phyloP scores from a whole-genome alignment of 2,113 vertebrate species.

The Macrotis lagotis region DNA sequence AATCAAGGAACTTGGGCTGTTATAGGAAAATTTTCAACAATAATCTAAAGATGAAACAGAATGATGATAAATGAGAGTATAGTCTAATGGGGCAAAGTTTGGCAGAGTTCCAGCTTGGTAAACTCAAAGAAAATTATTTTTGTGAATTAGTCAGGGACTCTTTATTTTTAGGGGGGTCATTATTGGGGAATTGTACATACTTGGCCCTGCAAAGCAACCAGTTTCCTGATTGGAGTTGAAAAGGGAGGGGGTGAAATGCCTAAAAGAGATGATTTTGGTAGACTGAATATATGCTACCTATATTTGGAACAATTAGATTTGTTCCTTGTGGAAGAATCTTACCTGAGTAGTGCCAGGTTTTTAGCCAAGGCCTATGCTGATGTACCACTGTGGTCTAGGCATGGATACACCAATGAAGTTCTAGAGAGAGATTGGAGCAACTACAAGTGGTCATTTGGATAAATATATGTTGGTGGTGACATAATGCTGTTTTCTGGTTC shows the following conservation, averaged over 20 bases:
- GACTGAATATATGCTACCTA: background rate
- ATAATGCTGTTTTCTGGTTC: too few species aligned
- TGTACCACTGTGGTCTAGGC: background rate
- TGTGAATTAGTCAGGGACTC: background rate
- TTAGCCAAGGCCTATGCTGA: background rate
- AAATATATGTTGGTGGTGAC: background rate
- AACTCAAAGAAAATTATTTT: background rate
- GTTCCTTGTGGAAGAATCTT: background rate
- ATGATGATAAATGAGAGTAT: background rate
- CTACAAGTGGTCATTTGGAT: background rate
- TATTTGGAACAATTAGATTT: background rate
- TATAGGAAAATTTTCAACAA: background rate
- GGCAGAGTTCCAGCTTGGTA: background rate
- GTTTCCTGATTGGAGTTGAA: background rate
- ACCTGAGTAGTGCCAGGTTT: background rate
- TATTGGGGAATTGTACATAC: background rate
- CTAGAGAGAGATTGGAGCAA: background rate
- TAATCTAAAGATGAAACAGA: background rate
- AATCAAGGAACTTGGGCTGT: background rate
- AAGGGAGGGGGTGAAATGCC: background rate
- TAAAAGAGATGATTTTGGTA: background rate
- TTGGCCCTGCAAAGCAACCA: background rate
- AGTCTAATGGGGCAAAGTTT: background rate
- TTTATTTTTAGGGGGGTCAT: background rate
- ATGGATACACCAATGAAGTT: background rate